Base-by-base conservation (phyloP, 2,888 invertebrate species). In the Chymomyza amoena region DNA sequence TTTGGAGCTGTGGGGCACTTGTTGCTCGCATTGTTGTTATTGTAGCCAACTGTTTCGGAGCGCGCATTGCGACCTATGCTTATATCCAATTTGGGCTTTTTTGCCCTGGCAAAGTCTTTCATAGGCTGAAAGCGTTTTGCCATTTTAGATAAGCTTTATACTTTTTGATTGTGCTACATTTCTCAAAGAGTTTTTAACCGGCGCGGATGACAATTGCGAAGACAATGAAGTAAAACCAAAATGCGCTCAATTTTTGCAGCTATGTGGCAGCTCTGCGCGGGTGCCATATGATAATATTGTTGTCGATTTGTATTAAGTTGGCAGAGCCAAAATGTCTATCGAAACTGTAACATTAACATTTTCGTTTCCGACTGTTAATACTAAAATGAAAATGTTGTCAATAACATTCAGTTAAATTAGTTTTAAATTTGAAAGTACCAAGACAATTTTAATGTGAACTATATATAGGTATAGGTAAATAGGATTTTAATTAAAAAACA, bases 71-170 rank as follows among this genome's bases (percentile, higher is more conserved):
- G 80, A 18, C 77, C 80, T 15, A 90, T 75, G 60, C 79, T 82
- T 10, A 90, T 80, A 54, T 91, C 90, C 18, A 91, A 73, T 69
- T 90, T 90, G 0, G 88, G 84, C 61, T 90, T 91, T 61, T 91
- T 91, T 15, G 84, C 82, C 4, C 84, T 76, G 0, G 89, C 89
- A 51, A 87, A 87, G 15, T 87, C 90, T 50, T 88, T 90, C 60
- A 86, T 74, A 0, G 86, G 78, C n/a, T 79, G 84, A 70, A 84
- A 88, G 7, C 90, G 83, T 60, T 90, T 91, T 4, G 89, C 78
- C 90, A 90, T 90, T 59, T 69, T 69, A 1, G 15, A 45, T 45
- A 45, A 45, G 39, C 39, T 45, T 2, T 32, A 25, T 9, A 61
- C 20, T 9, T 20, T 45, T 9, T 7, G 51, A 13, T 16, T 16